Percentiles rank a stretch among this genome's conserved stretches.
These are phyloP conservation scores for Rapana venosa DNA, from an alignment of 2,888 invertebrate species.

Conservation along the genomic window DNA sequence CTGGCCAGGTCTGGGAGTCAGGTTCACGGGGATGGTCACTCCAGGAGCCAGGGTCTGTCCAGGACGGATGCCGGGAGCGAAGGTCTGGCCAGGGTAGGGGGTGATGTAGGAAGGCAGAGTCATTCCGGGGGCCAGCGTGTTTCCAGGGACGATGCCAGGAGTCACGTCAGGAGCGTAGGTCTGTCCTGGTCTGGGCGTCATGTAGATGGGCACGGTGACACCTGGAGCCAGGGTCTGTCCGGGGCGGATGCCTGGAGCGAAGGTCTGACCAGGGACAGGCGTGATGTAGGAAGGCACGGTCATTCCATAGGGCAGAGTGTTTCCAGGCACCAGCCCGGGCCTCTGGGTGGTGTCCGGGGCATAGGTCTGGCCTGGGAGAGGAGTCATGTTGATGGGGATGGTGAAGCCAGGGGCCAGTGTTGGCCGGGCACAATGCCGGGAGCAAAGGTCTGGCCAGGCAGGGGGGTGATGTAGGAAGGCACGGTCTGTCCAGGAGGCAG, in stretches of 20 bases:
- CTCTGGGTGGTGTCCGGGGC: constrained; percentile 54
- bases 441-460: constrained; percentile 57
- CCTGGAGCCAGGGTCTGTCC: constrained; percentile 58
- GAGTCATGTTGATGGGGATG: constrained; percentile 54
- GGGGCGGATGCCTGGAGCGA: constrained; percentile 48
- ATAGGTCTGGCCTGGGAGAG: constrained; percentile 57
- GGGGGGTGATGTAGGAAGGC: constrained; percentile 51
- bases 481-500: constrained; percentile 57
- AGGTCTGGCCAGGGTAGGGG: constrained; percentile 56
- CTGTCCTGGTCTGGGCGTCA: constrained; percentile 56
- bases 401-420: constrained; percentile 56
- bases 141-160: constrained; percentile 53
- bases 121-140: constrained; percentile 58
- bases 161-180: constrained; percentile 58
- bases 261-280: constrained; percentile 23
- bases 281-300: constrained; percentile 51
- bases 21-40: constrained; percentile 46
- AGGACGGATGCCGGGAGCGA: constrained; percentile 57
- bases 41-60: constrained; percentile 46
- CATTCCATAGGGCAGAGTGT: constrained; percentile 49
- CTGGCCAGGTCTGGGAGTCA: constrained; percentile 54
- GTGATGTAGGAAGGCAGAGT: constrained; percentile 51
- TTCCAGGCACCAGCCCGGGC: constrained; percentile 55
- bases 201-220: constrained; percentile 52
- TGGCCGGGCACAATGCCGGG: constrained; percentile 55